A percentile compares a stretch with the other conserved stretches of the same genome.
phyloP scores from a whole-genome alignment of 2,113 vertebrate species.

The Albula goreensis region DNA sequence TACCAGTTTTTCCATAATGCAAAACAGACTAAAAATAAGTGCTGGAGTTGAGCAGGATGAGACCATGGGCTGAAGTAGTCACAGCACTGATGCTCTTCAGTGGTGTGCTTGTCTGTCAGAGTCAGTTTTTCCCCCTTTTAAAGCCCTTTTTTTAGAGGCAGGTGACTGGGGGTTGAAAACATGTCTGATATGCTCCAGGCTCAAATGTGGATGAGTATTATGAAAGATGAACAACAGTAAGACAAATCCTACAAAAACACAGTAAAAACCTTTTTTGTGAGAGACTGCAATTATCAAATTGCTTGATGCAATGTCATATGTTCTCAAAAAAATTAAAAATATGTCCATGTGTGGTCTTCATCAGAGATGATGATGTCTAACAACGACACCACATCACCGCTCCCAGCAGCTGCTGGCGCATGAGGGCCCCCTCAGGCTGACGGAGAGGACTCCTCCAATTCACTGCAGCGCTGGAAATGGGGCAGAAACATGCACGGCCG shows the following conservation, averaged over 20 bases:
- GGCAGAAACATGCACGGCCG: not conserved
- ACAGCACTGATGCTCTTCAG: not conserved
- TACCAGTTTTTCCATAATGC: not conserved
- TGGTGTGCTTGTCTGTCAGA: not conserved
- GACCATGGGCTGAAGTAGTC: not conserved
- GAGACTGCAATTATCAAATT: no score
- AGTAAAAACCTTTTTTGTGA: no score
- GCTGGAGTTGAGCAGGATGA: not conserved
- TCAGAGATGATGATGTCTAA: constrained; percentile 3
- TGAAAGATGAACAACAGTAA: not conserved
- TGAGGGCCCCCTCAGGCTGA: not conserved
- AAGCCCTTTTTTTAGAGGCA: no score
- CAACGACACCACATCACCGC: no score
- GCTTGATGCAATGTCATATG: no score
- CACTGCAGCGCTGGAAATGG: not conserved
- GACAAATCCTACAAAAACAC: not conserved
- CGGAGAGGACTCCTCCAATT: not conserved
- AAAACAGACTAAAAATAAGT: not conserved
- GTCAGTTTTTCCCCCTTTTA: no score
- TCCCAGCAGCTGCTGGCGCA: not conserved
- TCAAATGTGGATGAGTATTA: not conserved
- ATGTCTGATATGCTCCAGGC: no score
- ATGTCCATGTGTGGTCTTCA: not conserved
- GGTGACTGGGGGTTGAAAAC: no score
- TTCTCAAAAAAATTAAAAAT: no score